Base-by-base conservation (phyloP, 2,797 vertebrate species). In the Enteromius mattozi region DNA sequence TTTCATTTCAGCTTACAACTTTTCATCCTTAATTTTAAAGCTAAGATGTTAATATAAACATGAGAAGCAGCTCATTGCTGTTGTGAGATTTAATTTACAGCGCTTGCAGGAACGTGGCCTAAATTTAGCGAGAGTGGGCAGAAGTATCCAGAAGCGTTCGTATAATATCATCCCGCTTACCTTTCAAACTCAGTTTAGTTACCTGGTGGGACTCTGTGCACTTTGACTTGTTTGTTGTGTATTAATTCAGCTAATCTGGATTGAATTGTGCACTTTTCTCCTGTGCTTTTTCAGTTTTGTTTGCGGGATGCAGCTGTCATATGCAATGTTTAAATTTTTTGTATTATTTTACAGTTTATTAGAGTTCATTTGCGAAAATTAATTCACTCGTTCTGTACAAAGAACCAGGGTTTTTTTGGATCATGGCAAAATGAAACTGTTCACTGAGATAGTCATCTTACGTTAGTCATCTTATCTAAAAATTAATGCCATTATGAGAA, bases 401-500 rank as follows among this genome's bases (percentile, higher is more conserved):
- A 78, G 59, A 0, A 37, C 12, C 0, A 13, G 24, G 0, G 0
- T 7, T 61, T 78, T 45, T 86, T 78, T 37, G 30, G 40, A 70
- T 81, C 30, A 4, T 61, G 24, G 75, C 40, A 51, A 47, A 76
- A 47, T 24, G 65, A 82, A 49, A 61, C 40, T 35, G 90, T 71
- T 88, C 88, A 85, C 86, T 37, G 80, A 89, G 88, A 91, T 91
- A 92, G 89, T 91, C 7, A 6, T 84, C 82, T 85, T 63, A 88
- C 71, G 78, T 68, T 91, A 89, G 21, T 86, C 78, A 89, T 86
- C 92, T 91, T 86, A 87, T 89, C 84, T 87, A 78, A 87, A 87
- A 80, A 92, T 89, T 87, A 92, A 92, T 93, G 92, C 88, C 89
- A 86, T 94, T 91, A 91, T 88, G 88, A 81, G 66, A 42, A 59